Evolutionary conservation across 1,140 invertebrate species (phyloP), one percentile per base, ranked within the genome.

Genomic region (Zaprionus nigranus): DNA sequence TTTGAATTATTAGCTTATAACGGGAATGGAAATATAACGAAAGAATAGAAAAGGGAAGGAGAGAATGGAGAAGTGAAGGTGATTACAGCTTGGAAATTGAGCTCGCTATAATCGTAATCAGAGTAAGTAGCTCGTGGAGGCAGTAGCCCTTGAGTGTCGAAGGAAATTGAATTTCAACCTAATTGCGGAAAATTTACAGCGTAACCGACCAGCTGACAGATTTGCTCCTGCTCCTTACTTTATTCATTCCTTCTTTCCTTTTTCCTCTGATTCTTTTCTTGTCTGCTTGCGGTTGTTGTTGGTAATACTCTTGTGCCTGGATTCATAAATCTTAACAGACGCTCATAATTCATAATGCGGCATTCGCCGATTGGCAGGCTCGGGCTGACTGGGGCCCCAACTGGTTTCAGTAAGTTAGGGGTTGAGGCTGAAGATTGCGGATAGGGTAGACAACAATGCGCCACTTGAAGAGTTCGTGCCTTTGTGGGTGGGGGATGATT

Each of bases 91-190:
- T 40, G 13, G 28, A 6, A 4, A 54, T 15, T 34, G 20, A 40
- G 56, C 24, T 13, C 58, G n/a, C n/a, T 57, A 67, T 64, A 78
- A 58, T 51, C 57, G 84, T 70, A 88, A 88, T 88, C 84, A 88
- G 88, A 88, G 70, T 88, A 88, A 90, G 84, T 84, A 88, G 74
- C 69, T 61, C 22, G 15, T n/a, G 20, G 13, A 24, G 12, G 11
- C 22, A 22, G 34, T 17, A n/a, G 13, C n/a, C 43, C 30, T 51
- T 40, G 26, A 65, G 20, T 24, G 36, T 66, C 49, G 57, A 67
- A 53, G n/a, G n/a, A 90, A 84, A 88, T 88, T 88, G 85, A 88
- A 88, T 90, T 88, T 77, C 81, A 88, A 88, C 85, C 85, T 88
- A 88, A 88, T 88, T 88, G 85, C 86, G 72, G 72, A 60, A 90